Percentiles rank a stretch among this genome's conserved stretches.
Conservation (phyloP, 2,113 vertebrate genomes). For the Syngnathus scovelli region DNA sequence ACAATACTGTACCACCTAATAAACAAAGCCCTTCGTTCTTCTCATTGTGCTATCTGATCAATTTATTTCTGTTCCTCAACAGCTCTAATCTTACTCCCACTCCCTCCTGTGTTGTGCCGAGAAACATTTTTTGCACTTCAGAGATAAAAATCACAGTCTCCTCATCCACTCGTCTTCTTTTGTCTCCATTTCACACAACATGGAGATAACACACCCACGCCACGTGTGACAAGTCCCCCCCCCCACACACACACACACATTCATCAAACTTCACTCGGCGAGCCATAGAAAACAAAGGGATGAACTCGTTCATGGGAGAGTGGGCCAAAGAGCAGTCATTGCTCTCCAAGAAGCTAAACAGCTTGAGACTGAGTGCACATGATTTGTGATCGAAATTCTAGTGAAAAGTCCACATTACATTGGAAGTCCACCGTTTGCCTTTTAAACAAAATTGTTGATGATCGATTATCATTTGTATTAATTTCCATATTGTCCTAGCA, state of each 20-base stretch:
- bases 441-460: background rate
- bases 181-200: slow-evolving; percentile 72
- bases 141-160: slow-evolving; percentile 69
- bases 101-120: slow-evolving; percentile 55
- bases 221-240: slow-evolving; percentile 71
- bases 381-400: slow-evolving; percentile 15
- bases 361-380: slow-evolving; percentile 14
- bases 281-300: slow-evolving; percentile 54
- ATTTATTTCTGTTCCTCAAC: slow-evolving; percentile 71
- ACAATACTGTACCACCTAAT: slow-evolving; percentile 52
- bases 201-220: slow-evolving; percentile 70
- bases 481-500: background rate
- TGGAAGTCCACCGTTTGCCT: background rate
- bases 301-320: slow-evolving; percentile 53
- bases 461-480: background rate
- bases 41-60: slow-evolving; percentile 64
- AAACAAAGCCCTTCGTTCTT: slow-evolving; percentile 63
- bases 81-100: slow-evolving; percentile 67
- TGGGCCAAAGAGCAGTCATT: slow-evolving; percentile 53
- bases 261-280: slow-evolving; percentile 65
- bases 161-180: slow-evolving; percentile 68
- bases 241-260: too few species aligned
- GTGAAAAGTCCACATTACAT: background rate
- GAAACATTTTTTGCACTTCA: slow-evolving; percentile 69
- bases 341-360: slow-evolving; percentile 39